Conservation (phyloP, 1,140 invertebrate species). For the Heliothis virescens region DNA sequence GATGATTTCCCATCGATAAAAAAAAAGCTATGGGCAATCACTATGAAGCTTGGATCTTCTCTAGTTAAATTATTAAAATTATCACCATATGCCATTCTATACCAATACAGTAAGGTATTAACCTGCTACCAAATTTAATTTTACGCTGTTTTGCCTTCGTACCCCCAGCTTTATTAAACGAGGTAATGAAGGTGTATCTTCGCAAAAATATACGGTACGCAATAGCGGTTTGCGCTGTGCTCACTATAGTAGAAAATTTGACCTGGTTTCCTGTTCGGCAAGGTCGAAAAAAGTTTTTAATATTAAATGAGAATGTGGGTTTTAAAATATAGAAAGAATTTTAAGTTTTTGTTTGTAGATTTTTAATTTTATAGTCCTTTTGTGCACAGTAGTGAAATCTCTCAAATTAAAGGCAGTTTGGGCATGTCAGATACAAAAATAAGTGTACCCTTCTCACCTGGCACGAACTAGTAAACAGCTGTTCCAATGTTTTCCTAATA, state of each 20-base stretch:
- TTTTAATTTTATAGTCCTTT: no score
- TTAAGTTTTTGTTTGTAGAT: no score
- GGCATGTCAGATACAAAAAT: background rate
- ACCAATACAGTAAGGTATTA: background rate
- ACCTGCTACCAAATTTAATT: slow-evolving; percentile 37
- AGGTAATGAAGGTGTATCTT: slow-evolving; percentile 22
- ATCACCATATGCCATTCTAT: background rate
- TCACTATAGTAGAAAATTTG: background rate
- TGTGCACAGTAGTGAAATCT: no score
- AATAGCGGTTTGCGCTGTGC: slow-evolving; percentile 1
- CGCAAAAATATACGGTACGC: slow-evolving; percentile 22
- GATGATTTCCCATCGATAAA: no score
- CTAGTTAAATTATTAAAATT: background rate
- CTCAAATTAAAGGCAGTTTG: no score
- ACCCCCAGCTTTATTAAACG: slow-evolving; percentile 27
- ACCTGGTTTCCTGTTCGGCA: background rate
- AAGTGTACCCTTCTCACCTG: slow-evolving; percentile 1
- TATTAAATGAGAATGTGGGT: no score
- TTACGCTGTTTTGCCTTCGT: slow-evolving; percentile 35
- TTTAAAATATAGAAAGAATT: no score
- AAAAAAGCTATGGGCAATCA: no score
- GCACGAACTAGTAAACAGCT: slow-evolving; percentile 17
- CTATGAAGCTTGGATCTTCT: background rate
- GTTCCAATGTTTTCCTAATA: slow-evolving; percentile 28
- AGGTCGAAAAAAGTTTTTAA: background rate